Evolutionary conservation across 2,113 vertebrate species (phyloP), one percentile per base, ranked within the genome.

Genomic region (Verasper variegatus): DNA sequence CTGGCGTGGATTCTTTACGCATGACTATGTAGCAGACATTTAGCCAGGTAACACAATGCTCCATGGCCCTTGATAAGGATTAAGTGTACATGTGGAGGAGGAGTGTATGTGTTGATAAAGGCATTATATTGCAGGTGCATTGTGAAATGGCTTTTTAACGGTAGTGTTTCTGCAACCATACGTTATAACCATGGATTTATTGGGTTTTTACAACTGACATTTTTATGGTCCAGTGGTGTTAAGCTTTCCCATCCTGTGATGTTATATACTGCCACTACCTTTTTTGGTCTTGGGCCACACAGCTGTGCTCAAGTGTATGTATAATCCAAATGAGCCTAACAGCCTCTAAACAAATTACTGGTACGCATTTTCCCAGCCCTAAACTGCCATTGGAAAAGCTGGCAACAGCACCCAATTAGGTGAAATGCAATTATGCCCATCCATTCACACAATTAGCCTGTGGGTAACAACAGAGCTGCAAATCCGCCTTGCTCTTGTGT

Each of bases 401-500:
- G 90, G 90, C 90, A 92, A 86, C 84, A 81, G 75, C 78, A 77
- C 59, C 85, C 82, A 92, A 90, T 92, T 90, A 90, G 82, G 76
- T 83, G 79, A 84, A 92, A 92, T 90, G 85, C 88, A 92, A 92
- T 92, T 92, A 91, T 92, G 91, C 87, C 65, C 82, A 92, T 89
- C 87, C 86, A 85, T 92, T 88, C 90, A 85, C 79, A 82, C 88
- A 86, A 92, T 93, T 90, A 92, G 88, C 88, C 84, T 4, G 51
- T 71, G 86, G 89, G 86, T 90, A 91, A 92, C 86, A 90, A 74
- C 84, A 63, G 78, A 81, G 82, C 76, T 47, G 37, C 10, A 54
- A 82, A 63, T 84, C 60, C 65, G 26, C 64, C 76, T 86, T 82
- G 82, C 82, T 75, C 49, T 52, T 78, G 85, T 89, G 86, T 84